Base-by-base conservation (phyloP, 2,113 vertebrate genomes). In the Cottus gobio region DNA sequence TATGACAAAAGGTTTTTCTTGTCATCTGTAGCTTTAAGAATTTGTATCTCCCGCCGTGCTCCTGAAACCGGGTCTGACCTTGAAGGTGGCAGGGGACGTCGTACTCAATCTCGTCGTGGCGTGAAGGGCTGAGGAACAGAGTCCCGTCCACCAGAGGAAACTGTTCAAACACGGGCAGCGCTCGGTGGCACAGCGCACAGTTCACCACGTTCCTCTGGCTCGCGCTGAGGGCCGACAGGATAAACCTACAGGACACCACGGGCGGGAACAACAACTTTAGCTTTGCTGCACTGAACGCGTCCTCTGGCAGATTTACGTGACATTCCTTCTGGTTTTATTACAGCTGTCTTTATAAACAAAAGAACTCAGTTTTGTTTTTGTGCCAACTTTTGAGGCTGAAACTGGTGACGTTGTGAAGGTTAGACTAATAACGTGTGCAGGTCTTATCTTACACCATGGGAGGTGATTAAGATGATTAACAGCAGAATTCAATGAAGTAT, bases 1-100 rank as follows among this genome's bases (percentile, higher is more conserved):
- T 26, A 5, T 24, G 52, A 54, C n/a, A 24, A 4, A 24, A 24
- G 8, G 48, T 4, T 26, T 4, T 54, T 52, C 22, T 52, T 11
- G 24, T 54, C 12, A 54, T 54, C 52, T 12, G n/a, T 3, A 54
- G n/a, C 52, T 24, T 24, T 3, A 54, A 54, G 7, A 4, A 7
- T 30, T 36, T 16, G 39, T 39, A 18, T 37, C 37, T 63, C 34
- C 11, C 15, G 46, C 48, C 22, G 24, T 37, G 39, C 16, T 73
- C 26, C n/a, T 60, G 24, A 62, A 60, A 50, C 7, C n/a, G 0
- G 16, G 42, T 77, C 86, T 88, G 76, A 98, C 98, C 98, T 98
- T 99, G 98, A 91, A 99, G 96, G 91, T 99, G 98, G 95, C 98
- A 99, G 83, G 98, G 98, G 73, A 99, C 97, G 75, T 99, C 98